These are phyloP conservation scores for Drosophila carrolli DNA, from an alignment of 1,140 invertebrate species.

Conservation along the genomic window DNA sequence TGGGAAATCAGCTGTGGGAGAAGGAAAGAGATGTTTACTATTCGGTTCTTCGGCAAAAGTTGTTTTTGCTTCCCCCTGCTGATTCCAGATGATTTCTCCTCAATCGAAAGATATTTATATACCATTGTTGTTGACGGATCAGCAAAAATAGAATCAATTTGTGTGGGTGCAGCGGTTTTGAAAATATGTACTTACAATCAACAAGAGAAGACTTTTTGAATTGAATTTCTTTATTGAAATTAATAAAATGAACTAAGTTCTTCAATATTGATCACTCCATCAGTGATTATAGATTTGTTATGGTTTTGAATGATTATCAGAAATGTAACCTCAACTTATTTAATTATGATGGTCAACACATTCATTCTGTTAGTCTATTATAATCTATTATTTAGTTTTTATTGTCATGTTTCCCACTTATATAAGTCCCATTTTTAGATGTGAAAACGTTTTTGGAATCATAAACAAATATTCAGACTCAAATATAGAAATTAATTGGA, in stretches of 20 bases:
- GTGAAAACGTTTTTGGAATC: neutral
- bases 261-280: too few species aligned
- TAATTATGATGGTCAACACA: neutral
- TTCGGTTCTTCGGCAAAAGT: neutral
- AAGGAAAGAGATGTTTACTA: neutral
- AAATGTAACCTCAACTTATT: too few species aligned
- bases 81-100: constrained; percentile 14
- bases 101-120: constrained; percentile 30
- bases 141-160: constrained; percentile 19
- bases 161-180: constrained; percentile 15
- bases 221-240: neutral
- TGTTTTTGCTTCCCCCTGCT: neutral
- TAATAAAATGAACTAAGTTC: neutral
- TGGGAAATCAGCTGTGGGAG: constrained; percentile 13
- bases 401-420: neutral
- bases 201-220: neutral
- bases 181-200: neutral
- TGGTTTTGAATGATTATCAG: too few species aligned
- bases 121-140: constrained; percentile 22
- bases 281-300: too few species aligned
- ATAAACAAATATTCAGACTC: too few species aligned
- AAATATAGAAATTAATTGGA: neutral
- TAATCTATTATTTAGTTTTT: neutral
- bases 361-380: neutral
- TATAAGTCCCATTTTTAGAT: neutral